Evolutionary conservation across 1,140 invertebrate species (phyloP), one percentile per base, ranked within the genome.

Genomic region (Akabosia matsudoensis): DNA sequence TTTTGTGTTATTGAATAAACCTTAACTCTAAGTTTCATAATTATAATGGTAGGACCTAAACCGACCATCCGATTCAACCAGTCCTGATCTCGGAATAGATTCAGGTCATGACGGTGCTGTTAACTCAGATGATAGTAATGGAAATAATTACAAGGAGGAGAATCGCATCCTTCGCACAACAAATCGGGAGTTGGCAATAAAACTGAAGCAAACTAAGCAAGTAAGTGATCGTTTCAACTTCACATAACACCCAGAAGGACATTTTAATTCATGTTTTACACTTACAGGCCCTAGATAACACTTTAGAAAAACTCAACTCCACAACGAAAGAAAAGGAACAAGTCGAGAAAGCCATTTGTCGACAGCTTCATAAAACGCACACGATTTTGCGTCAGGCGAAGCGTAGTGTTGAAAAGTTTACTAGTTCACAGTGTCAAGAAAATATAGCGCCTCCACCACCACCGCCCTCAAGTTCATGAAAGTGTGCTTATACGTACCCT

Each of bases 61-160:
- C 18, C 33, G 70, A 24, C 70, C 70, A 37, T 72, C 70, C 1
- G 70, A 72, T 51, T 45, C 70, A 37, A 72, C 71, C 54, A 79
- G 77, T 13, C 80, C 80, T 10, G 80, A 81, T 61, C 76, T 81
- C 22, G 80, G 80, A 24, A 79, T 81, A 37, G 80, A 81, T 33
- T 79, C 80, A 74, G 80, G 78, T 2, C 76, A 77, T 14, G 78
- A 81, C 16, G 76, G 61, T n/a, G 76, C 74, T 4, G 22, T 72
- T 14, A 76, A 72, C 71, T 74, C 74, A 0, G 73, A 73, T 52
- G 76, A 79, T 26, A 74, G 72, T 22, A 74, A 76, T 73, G 67
- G 26, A 1, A 74, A 26, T 1, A 74, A 74, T 28, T 33, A 33
- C 33, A 34, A 54, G 16, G 74, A 31, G n/a, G 75, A 79, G 30